phyloP scores from a whole-genome alignment of 2,888 invertebrate species.

The Empis livida region DNA sequence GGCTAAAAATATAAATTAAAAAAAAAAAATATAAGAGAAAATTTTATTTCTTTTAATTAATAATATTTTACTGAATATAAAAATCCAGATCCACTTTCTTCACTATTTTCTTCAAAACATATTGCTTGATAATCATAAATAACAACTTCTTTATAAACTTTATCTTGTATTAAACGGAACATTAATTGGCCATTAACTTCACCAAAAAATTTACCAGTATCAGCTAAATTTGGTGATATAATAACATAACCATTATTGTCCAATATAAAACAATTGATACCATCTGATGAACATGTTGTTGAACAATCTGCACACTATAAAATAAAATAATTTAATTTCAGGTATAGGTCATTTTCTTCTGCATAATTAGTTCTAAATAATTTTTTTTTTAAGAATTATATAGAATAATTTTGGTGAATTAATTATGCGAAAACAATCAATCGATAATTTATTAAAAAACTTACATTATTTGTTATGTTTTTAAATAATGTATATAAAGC shows the following conservation, averaged over 20 bases:
- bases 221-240: slow-evolving; percentile 54
- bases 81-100: slow-evolving; percentile 45
- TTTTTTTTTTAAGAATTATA: slow-evolving; percentile 27
- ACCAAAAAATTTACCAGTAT: slow-evolving; percentile 80
- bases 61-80: slow-evolving; percentile 43
- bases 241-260: slow-evolving; percentile 84
- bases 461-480: slow-evolving; percentile 63
- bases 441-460: slow-evolving; percentile 20
- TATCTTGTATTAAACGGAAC: slow-evolving; percentile 56
- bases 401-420: slow-evolving; percentile 14
- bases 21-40: not conserved
- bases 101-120: slow-evolving; percentile 58
- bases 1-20: slow-evolving; percentile 38
- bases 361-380: too few relatives aligned
- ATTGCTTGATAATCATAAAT: slow-evolving; percentile 84
- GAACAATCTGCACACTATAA: slow-evolving; percentile 29
- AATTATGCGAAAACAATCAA: too few relatives aligned
- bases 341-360: too few relatives aligned
- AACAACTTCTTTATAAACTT: slow-evolving; percentile 59
- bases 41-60: not conserved
- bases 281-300: slow-evolving; percentile 49
- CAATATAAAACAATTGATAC: slow-evolving; percentile 68
- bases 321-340: too few relatives aligned
- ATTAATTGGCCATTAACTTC: slow-evolving; percentile 68
- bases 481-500: slow-evolving; percentile 63